A percentile compares a stretch with the other conserved stretches of the same genome.
phyloP scores from a whole-genome alignment of 2,797 vertebrate genomes.

The Catamblyrhynchus diadema region DNA sequence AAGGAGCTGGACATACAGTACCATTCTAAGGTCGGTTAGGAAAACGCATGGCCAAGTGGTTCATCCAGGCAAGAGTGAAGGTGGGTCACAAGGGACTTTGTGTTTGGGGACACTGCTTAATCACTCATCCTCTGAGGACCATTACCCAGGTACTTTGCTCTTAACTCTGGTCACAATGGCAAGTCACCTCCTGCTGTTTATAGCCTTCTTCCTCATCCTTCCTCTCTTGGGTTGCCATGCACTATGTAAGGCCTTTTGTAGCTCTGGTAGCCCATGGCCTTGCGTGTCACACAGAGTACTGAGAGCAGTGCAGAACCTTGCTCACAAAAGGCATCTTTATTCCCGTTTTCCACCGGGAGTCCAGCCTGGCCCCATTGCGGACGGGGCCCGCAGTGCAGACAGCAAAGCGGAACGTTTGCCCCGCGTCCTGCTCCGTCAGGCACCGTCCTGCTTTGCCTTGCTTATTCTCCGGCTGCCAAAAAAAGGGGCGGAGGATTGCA shows the following conservation, averaged over 20 bases:
- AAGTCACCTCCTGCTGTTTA: neutral
- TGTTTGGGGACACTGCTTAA: neutral
- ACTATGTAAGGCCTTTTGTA: rapidly evolving
- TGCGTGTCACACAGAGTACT: rapidly evolving
- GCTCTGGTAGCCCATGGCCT: neutral
- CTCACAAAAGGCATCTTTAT: neutral
- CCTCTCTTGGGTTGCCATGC: neutral
- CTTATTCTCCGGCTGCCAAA: neutral
- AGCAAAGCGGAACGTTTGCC: neutral
- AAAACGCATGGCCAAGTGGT: neutral
- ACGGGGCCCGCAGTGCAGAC: neutral
- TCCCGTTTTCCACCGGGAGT: neutral
- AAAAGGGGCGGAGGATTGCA: neutral
- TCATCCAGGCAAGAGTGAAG: neutral
- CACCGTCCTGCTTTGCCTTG: neutral
- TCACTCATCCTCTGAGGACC: neutral
- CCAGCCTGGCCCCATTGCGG: neutral
- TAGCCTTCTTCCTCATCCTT: neutral
- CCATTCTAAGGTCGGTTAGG: neutral
- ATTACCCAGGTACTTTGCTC: neutral
- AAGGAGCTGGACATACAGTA: neutral
- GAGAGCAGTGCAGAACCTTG: neutral
- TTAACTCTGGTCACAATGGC: neutral
- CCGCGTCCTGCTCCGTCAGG: neutral
- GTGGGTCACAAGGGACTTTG: neutral